These are phyloP conservation scores for Apamea epomidion DNA, from an alignment of 2,888 invertebrate genomes.

Conservation along the genomic window DNA sequence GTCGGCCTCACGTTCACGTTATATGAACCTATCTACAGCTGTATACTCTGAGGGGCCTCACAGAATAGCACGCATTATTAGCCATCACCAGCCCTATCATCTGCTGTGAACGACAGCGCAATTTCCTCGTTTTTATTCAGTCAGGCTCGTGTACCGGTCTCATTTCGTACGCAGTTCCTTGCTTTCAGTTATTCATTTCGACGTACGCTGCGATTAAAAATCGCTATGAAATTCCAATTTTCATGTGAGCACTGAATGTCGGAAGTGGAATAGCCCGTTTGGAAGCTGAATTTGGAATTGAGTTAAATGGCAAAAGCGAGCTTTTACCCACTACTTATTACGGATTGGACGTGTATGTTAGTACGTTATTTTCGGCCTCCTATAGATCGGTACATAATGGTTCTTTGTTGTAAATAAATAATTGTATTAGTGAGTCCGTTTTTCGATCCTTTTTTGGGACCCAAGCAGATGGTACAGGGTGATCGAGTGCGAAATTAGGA, in stretches of 20 bases:
- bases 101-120: conserved; percentile 62
- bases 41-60: conserved; percentile 50
- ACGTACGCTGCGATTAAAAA: conserved; percentile 59
- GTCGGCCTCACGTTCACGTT: conserved; percentile 41
- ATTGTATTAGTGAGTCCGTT: conserved; percentile 31
- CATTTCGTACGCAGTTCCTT: conserved; percentile 52
- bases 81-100: conserved; percentile 56
- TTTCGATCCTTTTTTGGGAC: conserved; percentile 49
- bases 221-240: conserved; percentile 59
- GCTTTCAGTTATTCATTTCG: conserved; percentile 52
- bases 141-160: conserved; percentile 36
- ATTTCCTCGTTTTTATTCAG: conserved; percentile 65
- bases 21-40: conserved; percentile 34
- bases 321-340: conserved; percentile 20
- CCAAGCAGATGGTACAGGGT: conserved; percentile 39
- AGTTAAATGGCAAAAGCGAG: conserved; percentile 22
- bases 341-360: conserved; percentile 21
- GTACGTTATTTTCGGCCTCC: conserved; percentile 6
- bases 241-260: conserved; percentile 45
- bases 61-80: conserved; percentile 54
- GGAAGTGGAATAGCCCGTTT: conserved; percentile 38
- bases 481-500: conserved; percentile 49
- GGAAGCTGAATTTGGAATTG: conserved; percentile 38
- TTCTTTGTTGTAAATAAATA: conserved; percentile 54
- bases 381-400: conserved; percentile 29